Evolutionary conservation across 2,888 invertebrate genomes (phyloP), one percentile per base, ranked within the genome.

Genomic region (Reticulitermes lucifugus): DNA sequence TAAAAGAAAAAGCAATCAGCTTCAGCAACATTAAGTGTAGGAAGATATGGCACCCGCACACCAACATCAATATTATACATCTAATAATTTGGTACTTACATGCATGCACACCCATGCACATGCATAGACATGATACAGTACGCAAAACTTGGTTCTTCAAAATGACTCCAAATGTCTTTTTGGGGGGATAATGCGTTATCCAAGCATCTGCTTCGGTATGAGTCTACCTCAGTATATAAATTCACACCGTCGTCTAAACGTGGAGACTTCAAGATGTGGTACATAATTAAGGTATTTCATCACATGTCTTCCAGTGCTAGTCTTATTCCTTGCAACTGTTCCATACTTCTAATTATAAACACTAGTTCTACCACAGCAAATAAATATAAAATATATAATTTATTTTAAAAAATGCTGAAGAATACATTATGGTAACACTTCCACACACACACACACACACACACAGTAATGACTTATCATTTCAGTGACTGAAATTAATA

Each of bases 391-490:
- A 60, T 80, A 80, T 60, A 80, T 80, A 41, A 80, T 60, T 10
- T 80, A 59, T 80, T 80, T 80, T 80, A 55, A 79, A 60, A 55
- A 60, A 60, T 60, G 80, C 59, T 59, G 80, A 80, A 60, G 41
- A 59, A 80, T 80, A 80, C 60, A 35, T 59, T 22, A 60, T 60
- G 80, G 80, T 80, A 80, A 80, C 80, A 80, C 80, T 80, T 80
- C 60, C 80, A 80, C 80, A 80, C 80, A 35, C 35, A 35, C 35
- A 35, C 35, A 35, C 35, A 35, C 35, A 35, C 35, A 35, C 35
- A 80, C n/a, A 80, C 80, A 80, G 51, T 80, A 60, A 60, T 80
- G 80, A 80, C 80, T 80, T 18, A 80, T 80, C 35, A 59, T 80
- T 55, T 41, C 80, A 80, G 60, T 60, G 51, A 80, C 55, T 80